Evolutionary conservation across 2,113 vertebrate species (phyloP).

Genomic region (Coreoperca whiteheadi): DNA sequence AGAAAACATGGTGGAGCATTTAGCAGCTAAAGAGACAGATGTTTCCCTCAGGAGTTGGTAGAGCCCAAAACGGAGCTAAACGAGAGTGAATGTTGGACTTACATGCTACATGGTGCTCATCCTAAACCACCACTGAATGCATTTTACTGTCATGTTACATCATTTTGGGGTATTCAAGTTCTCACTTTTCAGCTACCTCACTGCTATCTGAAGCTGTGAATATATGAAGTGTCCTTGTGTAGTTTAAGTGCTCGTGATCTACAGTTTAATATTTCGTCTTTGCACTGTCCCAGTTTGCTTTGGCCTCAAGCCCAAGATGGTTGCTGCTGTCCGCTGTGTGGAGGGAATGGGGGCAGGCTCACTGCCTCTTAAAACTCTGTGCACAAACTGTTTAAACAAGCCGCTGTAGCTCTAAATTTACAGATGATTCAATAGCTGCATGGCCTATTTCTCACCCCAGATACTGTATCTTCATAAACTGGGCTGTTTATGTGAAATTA

Average conservation of each 20-base stretch:
- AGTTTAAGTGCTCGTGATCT: neutral
- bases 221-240: neutral
- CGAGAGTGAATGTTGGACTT: too few species aligned
- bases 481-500: neutral
- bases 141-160: neutral
- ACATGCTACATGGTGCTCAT: neutral
- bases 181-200: neutral
- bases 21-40: too few species aligned
- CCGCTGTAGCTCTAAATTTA: neutral
- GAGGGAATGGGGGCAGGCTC: constrained; percentile 12
- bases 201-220: neutral
- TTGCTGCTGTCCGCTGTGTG: constrained; percentile 27
- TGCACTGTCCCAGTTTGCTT: constrained; percentile 42
- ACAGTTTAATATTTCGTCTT: constrained; percentile 26
- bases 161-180: neutral
- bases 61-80: too few species aligned
- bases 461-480: neutral
- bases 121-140: neutral
- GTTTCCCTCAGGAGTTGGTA: too few species aligned
- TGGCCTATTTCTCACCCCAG: neutral
- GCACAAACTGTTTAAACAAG: constrained; percentile 25
- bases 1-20: too few species aligned
- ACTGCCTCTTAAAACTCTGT: constrained; percentile 5
- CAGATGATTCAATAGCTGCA: neutral
- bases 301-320: constrained; percentile 31